phyloP scores from a whole-genome alignment of 2,113 vertebrate species.

The Chaenogobius annularis region DNA sequence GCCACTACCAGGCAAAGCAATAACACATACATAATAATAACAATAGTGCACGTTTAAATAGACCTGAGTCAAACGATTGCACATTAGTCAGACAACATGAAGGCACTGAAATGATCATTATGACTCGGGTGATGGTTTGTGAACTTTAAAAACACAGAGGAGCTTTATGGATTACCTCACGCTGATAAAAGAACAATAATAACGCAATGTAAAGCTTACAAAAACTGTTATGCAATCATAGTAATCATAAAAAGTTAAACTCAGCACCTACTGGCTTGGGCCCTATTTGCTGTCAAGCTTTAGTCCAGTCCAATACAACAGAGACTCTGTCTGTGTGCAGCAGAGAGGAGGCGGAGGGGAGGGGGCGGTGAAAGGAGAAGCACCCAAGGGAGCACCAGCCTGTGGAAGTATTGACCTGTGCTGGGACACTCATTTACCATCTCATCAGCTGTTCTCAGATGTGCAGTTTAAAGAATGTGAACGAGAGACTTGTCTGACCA shows the following conservation, averaged over 20 bases:
- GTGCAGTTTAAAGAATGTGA: background rate
- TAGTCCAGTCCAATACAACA: conserved; percentile 51
- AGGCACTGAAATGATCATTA: too few relatives aligned
- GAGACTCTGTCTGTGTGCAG: conserved; percentile 65
- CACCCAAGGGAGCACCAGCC: conserved; percentile 24
- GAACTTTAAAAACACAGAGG: too few relatives aligned
- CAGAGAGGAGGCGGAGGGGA: conserved; percentile 12
- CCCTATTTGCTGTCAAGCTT: conserved; percentile 2
- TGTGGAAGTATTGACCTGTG: conserved; percentile 12
- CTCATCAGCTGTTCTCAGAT: background rate
- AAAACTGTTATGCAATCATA: background rate
- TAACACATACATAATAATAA: too few relatives aligned
- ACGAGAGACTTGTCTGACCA: background rate
- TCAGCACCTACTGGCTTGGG: background rate
- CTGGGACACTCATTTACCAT: background rate
- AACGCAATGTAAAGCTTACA: background rate
- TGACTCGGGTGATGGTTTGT: too few relatives aligned
- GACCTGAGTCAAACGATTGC: too few relatives aligned
- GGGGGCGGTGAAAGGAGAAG: conserved; percentile 29
- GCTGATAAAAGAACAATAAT: too few relatives aligned
- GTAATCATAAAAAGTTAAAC: background rate
- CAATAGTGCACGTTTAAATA: too few relatives aligned
- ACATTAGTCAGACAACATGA: too few relatives aligned
- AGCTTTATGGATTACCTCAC: too few relatives aligned
- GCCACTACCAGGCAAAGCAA: too few relatives aligned